Evolutionary conservation across 2,888 invertebrate genomes (phyloP).

Genomic region (Ischnura elegans): DNA sequence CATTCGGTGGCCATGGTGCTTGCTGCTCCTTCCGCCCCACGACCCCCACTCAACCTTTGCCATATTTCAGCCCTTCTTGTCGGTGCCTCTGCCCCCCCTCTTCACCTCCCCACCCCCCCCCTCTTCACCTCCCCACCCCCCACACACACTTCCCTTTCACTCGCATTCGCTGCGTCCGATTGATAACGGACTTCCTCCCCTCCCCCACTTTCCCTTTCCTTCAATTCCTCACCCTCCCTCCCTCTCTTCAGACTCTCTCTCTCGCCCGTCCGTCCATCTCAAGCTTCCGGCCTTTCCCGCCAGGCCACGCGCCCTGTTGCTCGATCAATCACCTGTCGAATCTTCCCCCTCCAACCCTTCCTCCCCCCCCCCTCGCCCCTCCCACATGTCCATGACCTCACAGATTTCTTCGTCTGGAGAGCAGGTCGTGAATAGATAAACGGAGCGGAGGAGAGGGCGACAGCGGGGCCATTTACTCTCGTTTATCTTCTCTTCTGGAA

Average conservation of each 20-base stretch:
- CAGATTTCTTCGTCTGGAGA: slow-evolving; percentile 64
- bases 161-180: neutral
- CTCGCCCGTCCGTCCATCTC: slow-evolving; percentile 1
- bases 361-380: neutral
- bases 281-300: neutral
- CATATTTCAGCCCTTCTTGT: no score
- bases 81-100: neutral
- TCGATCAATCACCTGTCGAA: slow-evolving; percentile 57
- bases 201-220: neutral
- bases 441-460: neutral
- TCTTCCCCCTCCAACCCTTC: neutral
- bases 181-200: neutral
- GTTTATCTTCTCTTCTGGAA: neutral
- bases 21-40: no score
- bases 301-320: neutral
- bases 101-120: neutral
- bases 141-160: neutral
- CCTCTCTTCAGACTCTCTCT: neutral
- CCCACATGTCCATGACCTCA: slow-evolving; percentile 63
- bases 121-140: neutral
- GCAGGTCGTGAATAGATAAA: slow-evolving; percentile 66
- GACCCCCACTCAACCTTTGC: no score
- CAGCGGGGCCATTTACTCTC: neutral
- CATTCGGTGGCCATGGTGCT: no score
- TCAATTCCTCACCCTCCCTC: neutral